These are phyloP conservation scores for Hyppa rectilinea DNA, from an alignment of 2,888 invertebrate species.

Conservation along the genomic window DNA sequence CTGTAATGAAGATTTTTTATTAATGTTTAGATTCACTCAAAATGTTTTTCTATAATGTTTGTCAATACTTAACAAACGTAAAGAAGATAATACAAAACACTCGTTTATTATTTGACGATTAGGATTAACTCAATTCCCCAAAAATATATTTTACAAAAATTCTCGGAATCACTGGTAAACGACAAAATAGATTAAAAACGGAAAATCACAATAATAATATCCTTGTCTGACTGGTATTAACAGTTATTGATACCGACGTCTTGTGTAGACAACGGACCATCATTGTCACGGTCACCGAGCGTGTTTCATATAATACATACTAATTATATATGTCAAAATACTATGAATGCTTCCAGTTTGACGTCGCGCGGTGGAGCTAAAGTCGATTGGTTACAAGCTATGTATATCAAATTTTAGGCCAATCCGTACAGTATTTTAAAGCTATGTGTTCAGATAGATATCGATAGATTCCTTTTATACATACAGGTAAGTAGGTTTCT, in stretches of 20 bases:
- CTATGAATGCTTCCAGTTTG: neutral
- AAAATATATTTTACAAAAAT: slow-evolving; percentile 6
- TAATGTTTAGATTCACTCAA: too few relatives aligned
- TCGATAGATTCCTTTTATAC: too few relatives aligned
- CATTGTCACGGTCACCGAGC: slow-evolving; percentile 50
- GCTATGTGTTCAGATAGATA: too few relatives aligned
- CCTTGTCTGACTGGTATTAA: slow-evolving; percentile 51
- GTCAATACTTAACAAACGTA: too few relatives aligned
- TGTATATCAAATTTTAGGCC: too few relatives aligned
- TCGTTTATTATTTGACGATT: too few relatives aligned
- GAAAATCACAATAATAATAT: slow-evolving; percentile 35
- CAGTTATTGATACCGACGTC: slow-evolving; percentile 49
- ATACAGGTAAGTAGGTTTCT: neutral
- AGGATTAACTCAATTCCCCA: slow-evolving; percentile 4
- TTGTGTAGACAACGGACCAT: slow-evolving; percentile 52
- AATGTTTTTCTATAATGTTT: too few relatives aligned
- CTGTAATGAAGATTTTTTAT: too few relatives aligned
- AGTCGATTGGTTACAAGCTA: too few relatives aligned
- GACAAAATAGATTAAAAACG: slow-evolving; percentile 28
- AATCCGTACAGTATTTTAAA: too few relatives aligned
- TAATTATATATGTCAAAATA: slow-evolving; percentile 38
- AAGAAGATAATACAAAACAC: too few relatives aligned
- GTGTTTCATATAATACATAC: slow-evolving; percentile 35
- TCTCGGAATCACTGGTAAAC: slow-evolving; percentile 20
- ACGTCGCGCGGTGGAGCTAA: neutral